phyloP scores from a whole-genome alignment of 2,888 invertebrate species.

The Tortrix viridana region DNA sequence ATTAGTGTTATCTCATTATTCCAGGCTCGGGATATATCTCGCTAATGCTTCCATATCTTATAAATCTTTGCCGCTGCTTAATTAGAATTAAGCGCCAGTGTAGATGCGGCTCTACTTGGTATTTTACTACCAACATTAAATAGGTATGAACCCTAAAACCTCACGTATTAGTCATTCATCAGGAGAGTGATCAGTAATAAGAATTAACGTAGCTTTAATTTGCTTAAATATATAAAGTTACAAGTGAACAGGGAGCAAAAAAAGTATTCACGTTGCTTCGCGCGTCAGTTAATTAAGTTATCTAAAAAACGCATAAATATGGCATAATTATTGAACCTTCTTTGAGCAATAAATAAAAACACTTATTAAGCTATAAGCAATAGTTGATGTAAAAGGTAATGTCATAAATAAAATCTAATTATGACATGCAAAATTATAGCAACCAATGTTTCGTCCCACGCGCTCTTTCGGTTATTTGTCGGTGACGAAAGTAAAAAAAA shows the following conservation, averaged over 20 bases:
- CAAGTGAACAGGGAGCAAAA: too few species aligned
- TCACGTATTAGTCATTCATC: too few species aligned
- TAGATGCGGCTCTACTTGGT: conserved; percentile 23
- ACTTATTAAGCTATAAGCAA: conserved; percentile 27
- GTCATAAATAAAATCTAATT: conserved; percentile 29
- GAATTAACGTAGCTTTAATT: too few species aligned
- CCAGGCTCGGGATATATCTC: conserved; percentile 77
- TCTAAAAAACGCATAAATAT: too few species aligned
- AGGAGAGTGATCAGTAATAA: too few species aligned
- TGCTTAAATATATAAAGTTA: too few species aligned
- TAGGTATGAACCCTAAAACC: too few species aligned
- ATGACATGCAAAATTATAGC: conserved; percentile 32
- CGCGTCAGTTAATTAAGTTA: too few species aligned
- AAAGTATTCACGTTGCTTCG: too few species aligned
- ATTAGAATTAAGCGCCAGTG: conserved; percentile 63
- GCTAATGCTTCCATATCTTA: conserved; percentile 80
- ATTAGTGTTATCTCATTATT: conserved; percentile 79
- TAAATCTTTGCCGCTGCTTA: conserved; percentile 78
- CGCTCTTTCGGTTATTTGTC: conserved; percentile 25
- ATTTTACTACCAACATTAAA: too few species aligned
- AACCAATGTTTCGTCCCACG: conserved; percentile 30
- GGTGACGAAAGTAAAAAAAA: conserved; percentile 28
- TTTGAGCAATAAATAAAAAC: conserved; percentile 12
- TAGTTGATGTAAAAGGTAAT: conserved; percentile 6
- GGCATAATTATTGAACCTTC: neutral